Evolutionary conservation across 2,113 vertebrate species (phyloP), one percentile per base, ranked within the genome.

Genomic region (Albula glossodonta): DNA sequence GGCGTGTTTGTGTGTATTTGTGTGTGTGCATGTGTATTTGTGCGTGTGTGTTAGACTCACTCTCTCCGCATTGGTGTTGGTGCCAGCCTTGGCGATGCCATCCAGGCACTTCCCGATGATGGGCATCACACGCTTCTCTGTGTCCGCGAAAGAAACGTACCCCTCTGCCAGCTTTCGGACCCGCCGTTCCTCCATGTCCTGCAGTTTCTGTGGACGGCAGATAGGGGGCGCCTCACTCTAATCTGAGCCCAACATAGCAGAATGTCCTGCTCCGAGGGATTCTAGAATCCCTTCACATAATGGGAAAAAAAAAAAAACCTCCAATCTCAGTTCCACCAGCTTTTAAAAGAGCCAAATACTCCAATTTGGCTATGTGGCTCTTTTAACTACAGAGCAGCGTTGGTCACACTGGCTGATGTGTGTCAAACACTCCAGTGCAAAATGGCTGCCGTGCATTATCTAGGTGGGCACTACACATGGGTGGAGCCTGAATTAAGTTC

Each of bases 51-150:
- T 78, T 77, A 74, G 51, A 92, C 94, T 60, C 87, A 95, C 97
- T 25, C 96, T 94, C 86, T 96, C 97, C 57, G 94, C 94, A 17
- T 96, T 87, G 19, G 96, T 94, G 0, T 94, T 93, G 1, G 66
- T 60, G 0, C 96, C 95, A 0, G 95, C 95, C 51, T 90, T 79
- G 87, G 89, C 92, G 93, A 99, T 98, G 90, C 96, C 96, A 86
- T 99, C 98, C 87, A 99, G 94, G 94, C 98, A 98, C 87, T 97
- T 98, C 22, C 95, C 95, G 91, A 99, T 97, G 91, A 97, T 98
- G 0, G 97, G 97, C 92, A 97, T 94, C 89, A 98, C 96, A 60
- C 97, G 97, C 86, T 96, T 97, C 91, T 99, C 98, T 0, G 96
- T 96, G 87, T 99, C 96, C 41, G 98, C 97, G 93, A 99, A 97